Base-by-base conservation (phyloP, 1,140 invertebrate species). In the Stenopsyche tienmushanensis region DNA sequence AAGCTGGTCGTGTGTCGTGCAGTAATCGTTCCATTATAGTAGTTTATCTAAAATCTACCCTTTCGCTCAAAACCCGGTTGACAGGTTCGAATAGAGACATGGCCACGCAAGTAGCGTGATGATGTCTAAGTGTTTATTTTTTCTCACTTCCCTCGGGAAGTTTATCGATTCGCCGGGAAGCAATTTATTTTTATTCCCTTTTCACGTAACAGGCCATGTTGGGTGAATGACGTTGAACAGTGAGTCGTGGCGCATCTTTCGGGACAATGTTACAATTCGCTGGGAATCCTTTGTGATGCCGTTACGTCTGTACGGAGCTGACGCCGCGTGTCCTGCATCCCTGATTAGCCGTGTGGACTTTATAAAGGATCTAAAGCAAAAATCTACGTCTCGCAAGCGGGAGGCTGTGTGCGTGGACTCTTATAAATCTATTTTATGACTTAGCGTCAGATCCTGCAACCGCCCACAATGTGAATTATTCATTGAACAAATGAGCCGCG, bases 301-400 rank as follows among this genome's bases (percentile, higher is more conserved):
- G 45, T 49, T 25, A 25, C 54, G 54, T 41, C 54, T 57, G 54
- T 15, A 54, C 17, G 23, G 17, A 57, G 29, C 54, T 53, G 63
- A 26, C 26, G 26, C 55, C 52, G 55, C 64, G 64, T 65, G 64
- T 29, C 24, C 55, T 42, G 45, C 29, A 65, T 59, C 45, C 20
- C 45, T 60, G 64, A 65, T 59, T 41, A 65, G 45, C 25, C 25
- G 3, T 23, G 47, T 63, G 53, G 53, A 44, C 29, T 34, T n/a
- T n/a, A n/a, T n/a, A n/a, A n/a, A n/a, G n/a, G n/a, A n/a, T n/a
- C n/a, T n/a, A n/a, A n/a, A n/a, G 34, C 34, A 42, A 17, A 2
- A 42, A 42, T 13, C 41, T 42, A 39, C 34, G 7, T n/a, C 34
- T 15, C 23, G 15, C 45, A 45, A 3, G 3, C 42, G 42, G 3